Conservation (phyloP, 2,113 vertebrate genomes). For the Pseudonaja textilis region DNA sequence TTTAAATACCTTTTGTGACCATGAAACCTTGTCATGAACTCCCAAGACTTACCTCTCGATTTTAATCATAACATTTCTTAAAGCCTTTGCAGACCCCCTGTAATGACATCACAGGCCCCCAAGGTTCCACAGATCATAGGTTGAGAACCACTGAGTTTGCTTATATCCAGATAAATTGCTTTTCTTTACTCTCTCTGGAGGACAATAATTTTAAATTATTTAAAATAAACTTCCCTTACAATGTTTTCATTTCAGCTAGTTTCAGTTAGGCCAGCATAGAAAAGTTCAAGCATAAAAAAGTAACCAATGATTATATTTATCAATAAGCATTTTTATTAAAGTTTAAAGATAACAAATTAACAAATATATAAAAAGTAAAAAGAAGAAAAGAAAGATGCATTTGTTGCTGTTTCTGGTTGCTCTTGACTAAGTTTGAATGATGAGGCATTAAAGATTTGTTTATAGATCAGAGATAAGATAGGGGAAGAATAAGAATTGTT, state of each 20-base stretch:
- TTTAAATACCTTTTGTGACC: neutral
- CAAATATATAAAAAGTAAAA: neutral
- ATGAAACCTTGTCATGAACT: neutral
- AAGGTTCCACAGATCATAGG: neutral
- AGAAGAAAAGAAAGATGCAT: neutral
- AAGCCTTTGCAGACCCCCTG: neutral
- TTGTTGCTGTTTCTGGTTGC: neutral
- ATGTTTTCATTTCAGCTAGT: neutral
- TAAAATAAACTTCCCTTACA: slow-evolving; percentile 27
- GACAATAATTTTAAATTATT: neutral
- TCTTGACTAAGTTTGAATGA: neutral
- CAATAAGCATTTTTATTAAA: neutral
- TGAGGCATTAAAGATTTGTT: neutral
- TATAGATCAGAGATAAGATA: neutral
- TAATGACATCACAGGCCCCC: neutral
- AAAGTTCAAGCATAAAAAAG: neutral
- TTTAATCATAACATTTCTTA: neutral
- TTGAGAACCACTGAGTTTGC: neutral
- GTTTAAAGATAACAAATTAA: neutral
- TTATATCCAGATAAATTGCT: neutral
- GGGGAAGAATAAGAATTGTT: neutral
- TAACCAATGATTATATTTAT: neutral
- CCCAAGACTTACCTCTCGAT: neutral
- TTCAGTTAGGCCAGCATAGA: neutral
- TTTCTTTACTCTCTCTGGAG: neutral